Percentiles rank a stretch among this genome's conserved stretches.
Conservation (phyloP, 2,797 vertebrate genomes). For the Siniperca undulata region DNA sequence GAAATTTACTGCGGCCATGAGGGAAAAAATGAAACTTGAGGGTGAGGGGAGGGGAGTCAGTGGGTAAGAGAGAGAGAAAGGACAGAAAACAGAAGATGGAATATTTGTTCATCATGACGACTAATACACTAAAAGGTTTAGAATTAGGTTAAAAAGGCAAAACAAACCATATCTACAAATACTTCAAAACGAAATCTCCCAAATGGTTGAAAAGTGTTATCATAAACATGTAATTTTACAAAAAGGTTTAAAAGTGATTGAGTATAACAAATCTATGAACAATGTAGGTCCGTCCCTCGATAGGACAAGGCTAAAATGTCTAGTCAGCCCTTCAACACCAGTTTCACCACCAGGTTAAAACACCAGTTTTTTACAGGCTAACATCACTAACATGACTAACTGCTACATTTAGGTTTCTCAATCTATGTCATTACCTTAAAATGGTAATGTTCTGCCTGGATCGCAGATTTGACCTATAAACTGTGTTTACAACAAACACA, state of each 20-base stretch:
- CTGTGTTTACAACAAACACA: background rate
- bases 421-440: background rate
- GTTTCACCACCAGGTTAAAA: background rate
- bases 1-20: constrained; percentile 87
- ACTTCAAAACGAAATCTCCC: background rate
- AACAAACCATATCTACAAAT: constrained; percentile 1
- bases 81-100: constrained; percentile 22
- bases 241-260: too few species aligned
- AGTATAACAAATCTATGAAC: background rate
- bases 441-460: background rate
- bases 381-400: background rate
- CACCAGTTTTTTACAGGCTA: background rate
- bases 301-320: background rate
- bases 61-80: background rate
- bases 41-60: constrained; percentile 20
- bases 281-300: background rate
- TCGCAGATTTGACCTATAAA: background rate
- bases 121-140: constrained; percentile 36
- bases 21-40: constrained; percentile 66
- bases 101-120: constrained; percentile 37
- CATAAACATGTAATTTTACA: background rate
- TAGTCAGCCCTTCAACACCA: background rate
- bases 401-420: background rate
- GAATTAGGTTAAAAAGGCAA: constrained; percentile 21
- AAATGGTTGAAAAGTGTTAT: constrained; percentile 2